These are phyloP conservation scores for Archivesica marissinica DNA, from an alignment of 1,140 invertebrate species.

Conservation along the genomic window DNA sequence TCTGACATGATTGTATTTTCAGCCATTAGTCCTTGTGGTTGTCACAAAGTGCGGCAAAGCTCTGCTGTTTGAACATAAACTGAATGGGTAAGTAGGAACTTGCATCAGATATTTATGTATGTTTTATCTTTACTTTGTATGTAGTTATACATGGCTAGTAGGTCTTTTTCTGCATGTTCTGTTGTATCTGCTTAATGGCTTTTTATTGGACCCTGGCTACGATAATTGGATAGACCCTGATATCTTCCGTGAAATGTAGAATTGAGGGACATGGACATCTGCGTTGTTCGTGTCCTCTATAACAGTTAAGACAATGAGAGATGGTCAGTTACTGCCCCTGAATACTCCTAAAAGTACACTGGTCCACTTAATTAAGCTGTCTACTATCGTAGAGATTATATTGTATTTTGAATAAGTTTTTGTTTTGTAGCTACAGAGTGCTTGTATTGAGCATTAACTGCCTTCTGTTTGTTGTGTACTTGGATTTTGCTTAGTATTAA, in stretches of 20 bases:
- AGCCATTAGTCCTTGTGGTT: conserved; percentile 86
- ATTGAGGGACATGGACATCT: conserved; percentile 6
- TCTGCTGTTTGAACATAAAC: conserved; percentile 90
- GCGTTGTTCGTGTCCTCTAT: neutral
- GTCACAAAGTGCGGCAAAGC: conserved; percentile 90
- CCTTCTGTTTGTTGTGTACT: too few relatives aligned
- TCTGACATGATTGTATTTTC: conserved; percentile 51
- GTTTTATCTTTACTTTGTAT: neutral
- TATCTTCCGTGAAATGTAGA: conserved; percentile 13
- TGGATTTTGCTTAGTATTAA: too few relatives aligned
- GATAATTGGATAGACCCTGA: conserved; percentile 12
- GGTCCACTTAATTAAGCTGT: neutral
- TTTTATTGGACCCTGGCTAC: conserved; percentile 6
- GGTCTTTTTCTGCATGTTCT: neutral
- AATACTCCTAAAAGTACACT: neutral
- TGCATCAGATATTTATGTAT: too few relatives aligned
- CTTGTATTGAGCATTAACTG: too few relatives aligned
- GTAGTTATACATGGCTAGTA: neutral
- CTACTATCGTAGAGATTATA: neutral
- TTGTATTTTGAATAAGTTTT: too few relatives aligned
- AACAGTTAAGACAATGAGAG: neutral
- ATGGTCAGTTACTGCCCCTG: too few relatives aligned
- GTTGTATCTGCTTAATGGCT: neutral
- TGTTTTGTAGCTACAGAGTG: too few relatives aligned
- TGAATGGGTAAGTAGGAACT: conserved; percentile 88